Evolutionary conservation across 2,888 invertebrate genomes (phyloP).

Genomic region (Drepanosiphum platanoidis): DNA sequence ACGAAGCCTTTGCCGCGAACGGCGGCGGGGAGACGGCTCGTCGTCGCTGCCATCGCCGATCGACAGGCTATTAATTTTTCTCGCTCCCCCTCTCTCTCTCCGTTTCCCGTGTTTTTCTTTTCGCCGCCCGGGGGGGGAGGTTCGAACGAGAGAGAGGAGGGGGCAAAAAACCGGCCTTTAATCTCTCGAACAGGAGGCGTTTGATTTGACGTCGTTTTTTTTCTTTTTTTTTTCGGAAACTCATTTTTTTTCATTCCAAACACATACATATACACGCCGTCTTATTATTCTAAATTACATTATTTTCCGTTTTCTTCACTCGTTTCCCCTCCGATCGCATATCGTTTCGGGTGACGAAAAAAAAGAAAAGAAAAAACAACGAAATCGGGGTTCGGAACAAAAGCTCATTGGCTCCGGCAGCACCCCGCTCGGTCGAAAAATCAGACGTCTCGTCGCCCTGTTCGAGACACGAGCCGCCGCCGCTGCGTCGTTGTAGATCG

Average conservation of each 20-base stretch:
- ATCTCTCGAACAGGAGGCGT: conserved; percentile 49
- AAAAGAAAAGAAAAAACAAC: too few species aligned
- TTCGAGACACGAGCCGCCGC: not conserved
- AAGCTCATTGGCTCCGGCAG: conserved; percentile 1
- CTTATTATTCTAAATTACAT: conserved; percentile 54
- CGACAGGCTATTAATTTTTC: conserved; percentile 62
- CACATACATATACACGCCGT: not conserved
- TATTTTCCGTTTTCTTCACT: conserved; percentile 26
- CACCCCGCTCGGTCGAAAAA: not conserved
- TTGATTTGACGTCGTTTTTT: conserved; percentile 40
- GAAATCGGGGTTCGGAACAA: not conserved
- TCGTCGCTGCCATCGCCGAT: conserved; percentile 19
- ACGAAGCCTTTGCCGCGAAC: not conserved
- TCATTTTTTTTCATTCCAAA: not conserved
- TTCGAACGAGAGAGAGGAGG: not conserved
- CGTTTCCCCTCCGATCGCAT: not conserved
- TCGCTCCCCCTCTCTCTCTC: not conserved
- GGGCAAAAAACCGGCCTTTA: conserved; percentile 37
- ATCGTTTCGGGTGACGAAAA: not conserved
- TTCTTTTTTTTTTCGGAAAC: conserved; percentile 20
- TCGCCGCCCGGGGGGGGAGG: not conserved
- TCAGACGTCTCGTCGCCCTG: conserved; percentile 17
- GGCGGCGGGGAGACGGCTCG: not conserved
- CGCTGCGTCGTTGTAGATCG: not conserved
- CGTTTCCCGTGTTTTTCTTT: not conserved